Base-by-base conservation (phyloP, 1,140 invertebrate species). In the Drosophila nigromelanica region DNA sequence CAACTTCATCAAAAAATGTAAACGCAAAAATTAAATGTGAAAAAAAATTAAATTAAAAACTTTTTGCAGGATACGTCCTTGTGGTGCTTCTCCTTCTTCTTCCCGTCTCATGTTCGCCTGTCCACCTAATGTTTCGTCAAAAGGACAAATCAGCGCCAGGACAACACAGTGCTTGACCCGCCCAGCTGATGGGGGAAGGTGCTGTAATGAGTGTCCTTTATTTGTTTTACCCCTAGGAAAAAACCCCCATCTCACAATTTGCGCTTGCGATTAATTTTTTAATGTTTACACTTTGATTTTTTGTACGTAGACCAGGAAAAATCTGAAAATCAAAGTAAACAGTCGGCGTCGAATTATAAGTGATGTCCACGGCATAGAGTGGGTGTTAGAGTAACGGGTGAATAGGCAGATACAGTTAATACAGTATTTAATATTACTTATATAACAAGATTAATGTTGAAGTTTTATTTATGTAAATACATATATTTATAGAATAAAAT, bases 1-100 rank as follows among this genome's bases (percentile, higher is more conserved):
- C 66, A 77, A 62, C 85, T 80, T 80, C 63, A 73, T 87, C 76
- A 83, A 87, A 89, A 87, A 83, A 45, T 77, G 76, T 63, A 39
- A 87, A 71, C 73, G 62, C 74, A 72, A 87, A 86, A 87, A 87
- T 82, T 76, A 89, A 86, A 86, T 82, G 78, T 82, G 73, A 83
- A 74, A 61, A 27, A 81, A 89, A 89, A 89, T 89, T 59, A 77
- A 89, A 89, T 87, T 89, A 87, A 80, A 87, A 87, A 77, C 66
- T 87, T 89, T 85, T 83, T 73, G 51, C 83, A 54, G 68, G 66
- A 69, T 73, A 60, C 54, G 78, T 18, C 18, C 18, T 18, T 18
- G 18, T 18, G 18, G 18, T 18, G 18, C 63, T 14, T 12, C 42
- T n/a, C 5, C 58, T 75, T 42, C 37, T 45, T 30, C 56, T 50